Evolutionary conservation across 2,888 invertebrate species (phyloP), one percentile per base, ranked within the genome.

Genomic region (Thecophora atra): DNA sequence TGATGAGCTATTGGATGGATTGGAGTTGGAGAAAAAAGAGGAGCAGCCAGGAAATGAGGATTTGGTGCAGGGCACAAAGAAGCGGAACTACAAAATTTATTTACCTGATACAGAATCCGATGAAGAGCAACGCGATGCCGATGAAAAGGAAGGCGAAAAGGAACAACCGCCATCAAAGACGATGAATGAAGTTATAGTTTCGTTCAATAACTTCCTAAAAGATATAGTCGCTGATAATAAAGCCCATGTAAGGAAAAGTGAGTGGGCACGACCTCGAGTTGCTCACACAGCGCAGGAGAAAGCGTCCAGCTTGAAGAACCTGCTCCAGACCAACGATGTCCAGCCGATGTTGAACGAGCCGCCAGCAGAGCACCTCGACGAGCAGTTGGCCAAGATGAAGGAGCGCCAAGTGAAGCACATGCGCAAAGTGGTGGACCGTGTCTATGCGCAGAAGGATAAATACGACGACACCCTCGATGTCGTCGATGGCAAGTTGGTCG

Each of bases 381-480:
- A 73, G 0, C 72, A 80, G 65, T 15, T 85, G 1, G 77, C 76
- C 3, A 77, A 77, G 44, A 73, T 79, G 6, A 74, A 78, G 47
- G 77, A 76, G 30, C 76, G 77, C 17, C 68, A 77, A 3, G 77
- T 76, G 8, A 58, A 73, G 4, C 73, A 77, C 3, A 77, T 81
- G 6, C 68, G 78, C 0, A 74, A 77, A 4, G 64, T 83, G 28
- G 78, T 83, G 3, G 74, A 80, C 1, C 79, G 79, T 3, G 84
- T 84, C 7, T 84, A 79, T 70, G 79, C 77, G 0, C 80, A 85
- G 47, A 81, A 79, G 11, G 83, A 83, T 11, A 77, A 75, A 17
- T 82, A 82, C 58, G 78, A 83, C 21, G 83, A 85, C 67, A 78
- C 77, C 0, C 70, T 85, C 5, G 85, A 86, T 30, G 78, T 85